phyloP scores from a whole-genome alignment of 2,797 vertebrate species.

The Enoplosus armatus region DNA sequence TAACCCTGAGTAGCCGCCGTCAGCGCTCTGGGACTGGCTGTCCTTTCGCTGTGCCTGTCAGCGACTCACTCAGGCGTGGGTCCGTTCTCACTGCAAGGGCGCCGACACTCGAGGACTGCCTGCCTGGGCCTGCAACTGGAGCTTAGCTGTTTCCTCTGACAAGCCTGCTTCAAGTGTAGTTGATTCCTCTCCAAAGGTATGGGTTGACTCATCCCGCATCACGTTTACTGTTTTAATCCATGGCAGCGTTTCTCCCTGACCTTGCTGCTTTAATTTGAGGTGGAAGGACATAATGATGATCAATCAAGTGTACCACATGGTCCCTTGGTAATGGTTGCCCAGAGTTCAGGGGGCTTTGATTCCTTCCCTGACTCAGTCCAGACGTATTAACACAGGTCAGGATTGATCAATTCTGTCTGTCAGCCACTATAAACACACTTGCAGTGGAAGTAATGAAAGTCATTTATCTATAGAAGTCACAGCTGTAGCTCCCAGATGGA shows the following conservation, averaged over 20 bases:
- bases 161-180: constrained; percentile 33
- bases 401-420: constrained; percentile 56
- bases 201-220: constrained; percentile 25
- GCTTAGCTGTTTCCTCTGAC: constrained; percentile 48
- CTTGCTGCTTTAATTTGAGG: constrained; percentile 29
- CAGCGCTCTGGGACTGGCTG: constrained; percentile 67
- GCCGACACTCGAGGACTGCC: constrained; percentile 44
- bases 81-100: constrained; percentile 62
- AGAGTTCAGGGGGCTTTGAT: constrained; percentile 18
- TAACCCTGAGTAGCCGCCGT: constrained; percentile 64
- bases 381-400: constrained; percentile 17
- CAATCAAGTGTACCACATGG: constrained; percentile 9
- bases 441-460: constrained; percentile 54
- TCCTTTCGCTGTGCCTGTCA: constrained; percentile 72
- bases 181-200: constrained; percentile 31
- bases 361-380: constrained; percentile 27
- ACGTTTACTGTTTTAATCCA: constrained; percentile 2
- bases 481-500: constrained; percentile 56
- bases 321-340: neutral
- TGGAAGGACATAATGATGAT: constrained; percentile 11
- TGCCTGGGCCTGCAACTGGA: constrained; percentile 49
- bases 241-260: constrained; percentile 23
- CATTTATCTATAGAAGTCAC: constrained; percentile 51
- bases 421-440: constrained; percentile 52
- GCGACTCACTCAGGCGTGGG: constrained; percentile 67